Percentiles rank a stretch among this genome's conserved stretches.
phyloP scores from a whole-genome alignment of 2,113 vertebrate species.

The Poeciliopsis retropinna region DNA sequence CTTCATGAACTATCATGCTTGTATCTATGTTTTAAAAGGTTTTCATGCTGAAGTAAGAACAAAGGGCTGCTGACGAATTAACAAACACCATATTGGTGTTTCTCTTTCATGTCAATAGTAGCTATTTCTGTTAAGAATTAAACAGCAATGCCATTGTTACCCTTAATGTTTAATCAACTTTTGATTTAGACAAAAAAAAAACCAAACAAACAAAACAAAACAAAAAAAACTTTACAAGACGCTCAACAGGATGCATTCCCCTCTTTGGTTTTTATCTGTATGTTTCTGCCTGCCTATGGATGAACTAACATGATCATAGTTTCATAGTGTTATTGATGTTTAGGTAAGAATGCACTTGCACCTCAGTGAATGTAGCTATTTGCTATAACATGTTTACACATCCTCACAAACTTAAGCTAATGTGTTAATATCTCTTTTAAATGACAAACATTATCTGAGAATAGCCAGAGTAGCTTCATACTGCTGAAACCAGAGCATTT shows the following conservation, averaged over 20 bases:
- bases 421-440: constrained; percentile 60
- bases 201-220: background rate
- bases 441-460: constrained; percentile 46
- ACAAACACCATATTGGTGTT: constrained; percentile 76
- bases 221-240: constrained; percentile 5
- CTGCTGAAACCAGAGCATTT: constrained; percentile 31
- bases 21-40: constrained; percentile 18
- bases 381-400: constrained; percentile 68
- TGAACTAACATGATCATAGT: constrained; percentile 54
- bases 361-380: constrained; percentile 78
- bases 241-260: constrained; percentile 54
- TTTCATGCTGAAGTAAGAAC: constrained; percentile 49
- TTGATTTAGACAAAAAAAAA: constrained; percentile 20
- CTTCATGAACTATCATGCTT: constrained; percentile 15
- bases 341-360: constrained; percentile 81
- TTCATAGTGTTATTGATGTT: constrained; percentile 67
- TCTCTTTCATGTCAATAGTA: constrained; percentile 25
- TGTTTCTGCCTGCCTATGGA: constrained; percentile 43
- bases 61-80: constrained; percentile 42
- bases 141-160: constrained; percentile 39
- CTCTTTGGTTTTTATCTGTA: constrained; percentile 43
- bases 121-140: constrained; percentile 46
- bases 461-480: constrained; percentile 45
- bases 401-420: constrained; percentile 69
- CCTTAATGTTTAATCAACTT: constrained; percentile 10